Base-by-base conservation (phyloP, 2,888 invertebrate genomes). In the Gasteruption jaculator region DNA sequence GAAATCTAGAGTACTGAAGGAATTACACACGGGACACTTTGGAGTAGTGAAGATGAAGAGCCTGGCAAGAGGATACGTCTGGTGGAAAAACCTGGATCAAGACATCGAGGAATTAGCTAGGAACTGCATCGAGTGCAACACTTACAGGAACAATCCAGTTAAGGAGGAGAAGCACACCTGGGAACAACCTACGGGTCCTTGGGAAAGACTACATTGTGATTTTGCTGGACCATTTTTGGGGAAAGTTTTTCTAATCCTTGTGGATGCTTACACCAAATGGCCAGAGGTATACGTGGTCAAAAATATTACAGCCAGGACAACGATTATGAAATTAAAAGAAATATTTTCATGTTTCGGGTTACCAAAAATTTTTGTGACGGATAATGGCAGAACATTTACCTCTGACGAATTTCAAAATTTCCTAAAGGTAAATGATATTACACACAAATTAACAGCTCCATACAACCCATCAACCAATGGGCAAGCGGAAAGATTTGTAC, bases 31-130 rank as follows among this genome's bases (percentile, higher is more conserved):
- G 1, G 52, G 53, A 3, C 55, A 54, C 39, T 25, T 52, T 18
- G 56, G 57, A 2, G 48, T 56, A 8, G 45, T 48, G 2, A 53
- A 49, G 33, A 59, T 54, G 48, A 56, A 58, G 36, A 32, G 35
- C 14, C 15, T 56, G 5, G 53, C 56, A 5, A 36, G 56, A 32
- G 36, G 41, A 2, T 48, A 53, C 31, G 46, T 50, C 5, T 53
- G 50, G 41, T 59, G 54, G 56, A 43, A 41, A 18, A 30, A 37
- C 18, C 50, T 58, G 5, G 50, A 56, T 27, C 26, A 19, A 7
- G 39, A 45, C 1, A 49, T 53, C 12, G 43, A 48, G 12, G 25
- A 16, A n/a, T 5, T 43, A 7, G 33, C 25, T 4, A 36, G 41
- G 7, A 22, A 31, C 4, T 52, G 49, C 25, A 27, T 32, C 19